phyloP scores from a whole-genome alignment of 2,888 invertebrate species.

The Xestia sexstrigata region DNA sequence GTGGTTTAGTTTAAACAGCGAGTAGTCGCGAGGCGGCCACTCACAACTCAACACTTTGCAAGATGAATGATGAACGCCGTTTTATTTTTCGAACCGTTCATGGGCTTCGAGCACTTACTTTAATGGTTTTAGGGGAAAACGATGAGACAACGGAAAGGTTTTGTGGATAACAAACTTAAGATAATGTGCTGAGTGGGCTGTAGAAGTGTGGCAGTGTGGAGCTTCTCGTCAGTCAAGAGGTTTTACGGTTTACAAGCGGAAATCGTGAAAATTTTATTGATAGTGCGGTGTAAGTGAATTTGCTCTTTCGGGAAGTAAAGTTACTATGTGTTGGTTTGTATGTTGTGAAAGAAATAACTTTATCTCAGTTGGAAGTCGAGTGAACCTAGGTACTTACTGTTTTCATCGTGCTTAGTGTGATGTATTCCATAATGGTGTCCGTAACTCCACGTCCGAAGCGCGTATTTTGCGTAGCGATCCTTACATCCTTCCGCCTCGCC shows the following conservation, averaged over 20 bases:
- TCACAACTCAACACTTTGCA: constrained; percentile 61
- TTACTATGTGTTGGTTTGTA: neutral
- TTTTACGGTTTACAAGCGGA: constrained; percentile 56
- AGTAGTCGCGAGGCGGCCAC: constrained; percentile 55
- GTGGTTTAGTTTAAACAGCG: constrained; percentile 56
- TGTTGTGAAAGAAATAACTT: neutral
- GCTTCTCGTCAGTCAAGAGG: constrained; percentile 42
- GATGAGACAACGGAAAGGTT: constrained; percentile 66
- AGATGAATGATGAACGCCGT: constrained; percentile 72
- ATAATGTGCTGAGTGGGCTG: constrained; percentile 55
- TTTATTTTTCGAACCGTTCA: constrained; percentile 67
- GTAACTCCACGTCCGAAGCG: neutral
- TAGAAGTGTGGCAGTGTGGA: constrained; percentile 11
- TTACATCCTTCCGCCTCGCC: no score
- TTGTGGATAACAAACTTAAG: constrained; percentile 54
- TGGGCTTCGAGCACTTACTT: constrained; percentile 69
- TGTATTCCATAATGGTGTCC: neutral
- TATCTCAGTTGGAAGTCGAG: neutral
- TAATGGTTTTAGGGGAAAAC: constrained; percentile 67
- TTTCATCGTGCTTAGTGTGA: neutral
- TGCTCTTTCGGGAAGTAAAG: constrained; percentile 11
- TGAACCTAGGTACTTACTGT: no score
- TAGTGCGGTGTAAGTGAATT: constrained; percentile 44
- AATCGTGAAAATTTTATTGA: constrained; percentile 54
- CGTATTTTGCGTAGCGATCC: neutral